These are phyloP conservation scores for Lysandra coridon DNA, from an alignment of 2,888 invertebrate genomes.

Conservation along the genomic window DNA sequence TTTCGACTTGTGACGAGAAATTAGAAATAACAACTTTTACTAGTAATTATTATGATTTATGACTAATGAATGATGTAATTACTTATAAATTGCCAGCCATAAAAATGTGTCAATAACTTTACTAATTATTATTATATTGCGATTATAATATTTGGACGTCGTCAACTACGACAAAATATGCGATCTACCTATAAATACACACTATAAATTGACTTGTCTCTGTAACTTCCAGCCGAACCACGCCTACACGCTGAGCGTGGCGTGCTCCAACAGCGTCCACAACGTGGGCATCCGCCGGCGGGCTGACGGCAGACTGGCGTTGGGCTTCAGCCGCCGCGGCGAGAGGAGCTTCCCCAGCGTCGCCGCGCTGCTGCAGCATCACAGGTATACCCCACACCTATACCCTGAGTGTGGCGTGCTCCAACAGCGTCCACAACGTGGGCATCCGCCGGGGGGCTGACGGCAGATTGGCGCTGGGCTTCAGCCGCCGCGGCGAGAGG, in stretches of 20 bases:
- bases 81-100: no score
- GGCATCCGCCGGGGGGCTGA: slow-evolving; percentile 77
- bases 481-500: slow-evolving; percentile 73
- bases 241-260: slow-evolving; percentile 78
- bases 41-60: no score
- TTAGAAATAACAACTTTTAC: no score
- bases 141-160: no score
- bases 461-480: slow-evolving; percentile 78
- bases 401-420: slow-evolving; percentile 78
- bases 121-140: no score
- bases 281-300: slow-evolving; percentile 80
- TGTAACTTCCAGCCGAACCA: slow-evolving; percentile 60
- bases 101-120: no score
- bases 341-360: slow-evolving; percentile 77
- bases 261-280: slow-evolving; percentile 75
- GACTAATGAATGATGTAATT: no score
- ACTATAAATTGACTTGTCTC: no score
- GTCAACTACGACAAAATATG: no score
- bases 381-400: slow-evolving; percentile 54
- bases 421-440: slow-evolving; percentile 78
- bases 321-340: slow-evolving; percentile 77
- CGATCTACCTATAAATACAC: no score
- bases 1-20: no score
- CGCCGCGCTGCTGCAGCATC: slow-evolving; percentile 76
- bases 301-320: slow-evolving; percentile 75